Percentiles rank a stretch among this genome's conserved stretches.
These are phyloP conservation scores for Musca vetustissima DNA, from an alignment of 1,140 invertebrate species.

Conservation along the genomic window DNA sequence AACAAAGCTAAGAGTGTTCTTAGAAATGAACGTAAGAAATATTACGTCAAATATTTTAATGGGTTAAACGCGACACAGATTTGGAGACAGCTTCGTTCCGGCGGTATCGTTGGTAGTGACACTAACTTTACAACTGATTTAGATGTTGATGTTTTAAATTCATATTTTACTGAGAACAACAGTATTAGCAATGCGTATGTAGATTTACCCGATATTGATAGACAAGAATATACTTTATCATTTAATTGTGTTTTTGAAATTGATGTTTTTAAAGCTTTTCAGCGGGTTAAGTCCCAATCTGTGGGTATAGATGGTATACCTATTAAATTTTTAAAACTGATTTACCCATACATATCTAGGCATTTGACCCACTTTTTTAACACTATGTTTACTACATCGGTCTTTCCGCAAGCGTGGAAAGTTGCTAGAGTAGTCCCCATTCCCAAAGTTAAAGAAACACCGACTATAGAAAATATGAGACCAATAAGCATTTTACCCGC, in stretches of 20 bases:
- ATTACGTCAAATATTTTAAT: neutral
- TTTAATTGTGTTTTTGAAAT: neutral
- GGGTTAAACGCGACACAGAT: neutral
- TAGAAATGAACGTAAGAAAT: neutral
- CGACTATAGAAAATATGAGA: neutral
- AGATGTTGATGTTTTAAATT: neutral
- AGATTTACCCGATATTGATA: neutral
- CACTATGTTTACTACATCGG: neutral
- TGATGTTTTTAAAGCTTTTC: neutral
- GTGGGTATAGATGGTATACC: neutral
- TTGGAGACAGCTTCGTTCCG: neutral
- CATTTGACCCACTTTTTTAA: neutral
- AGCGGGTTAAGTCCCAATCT: neutral
- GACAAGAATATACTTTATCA: neutral
- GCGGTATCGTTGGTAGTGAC: neutral
- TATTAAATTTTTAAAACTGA: neutral
- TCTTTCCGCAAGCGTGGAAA: neutral
- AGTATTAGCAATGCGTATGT: neutral
- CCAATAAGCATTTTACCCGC: neutral
- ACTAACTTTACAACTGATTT: neutral
- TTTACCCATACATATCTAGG: neutral
- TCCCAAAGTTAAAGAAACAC: neutral
- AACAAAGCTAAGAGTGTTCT: neutral
- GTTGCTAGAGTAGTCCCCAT: neutral
- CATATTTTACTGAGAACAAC: neutral